A percentile compares a stretch with the other conserved stretches of the same genome.
These are phyloP conservation scores for Pelusios castaneus DNA, from an alignment of 2,113 vertebrate species.

Conservation along the genomic window DNA sequence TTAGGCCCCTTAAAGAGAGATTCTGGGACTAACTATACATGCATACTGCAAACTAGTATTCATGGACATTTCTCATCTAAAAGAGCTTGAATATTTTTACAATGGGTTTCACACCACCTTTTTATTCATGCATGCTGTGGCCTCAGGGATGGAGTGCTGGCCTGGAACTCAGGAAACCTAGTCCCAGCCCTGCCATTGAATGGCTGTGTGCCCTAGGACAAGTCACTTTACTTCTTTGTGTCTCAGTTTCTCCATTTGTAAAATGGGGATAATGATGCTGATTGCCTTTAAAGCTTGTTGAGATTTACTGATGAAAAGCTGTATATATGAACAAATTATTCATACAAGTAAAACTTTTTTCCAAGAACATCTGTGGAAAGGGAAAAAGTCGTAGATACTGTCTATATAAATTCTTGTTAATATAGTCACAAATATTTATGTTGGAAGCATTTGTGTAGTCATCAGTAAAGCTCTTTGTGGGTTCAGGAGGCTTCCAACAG, in stretches of 20 bases:
- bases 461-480: background rate
- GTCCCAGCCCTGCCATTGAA: background rate
- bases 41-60: background rate
- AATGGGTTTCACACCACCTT: background rate
- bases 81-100: background rate
- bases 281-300: background rate
- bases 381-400: background rate
- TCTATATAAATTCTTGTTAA: background rate
- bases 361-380: background rate
- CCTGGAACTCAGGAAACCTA: background rate
- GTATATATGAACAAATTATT: background rate
- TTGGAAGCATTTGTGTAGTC: background rate
- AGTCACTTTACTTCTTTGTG: background rate
- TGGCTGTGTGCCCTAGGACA: background rate
- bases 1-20: background rate
- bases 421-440: background rate
- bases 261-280: background rate
- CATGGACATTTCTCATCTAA: background rate
- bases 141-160: background rate
- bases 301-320: background rate
- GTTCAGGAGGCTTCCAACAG: background rate
- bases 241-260: background rate
- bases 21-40: background rate
- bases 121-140: background rate
- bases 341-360: background rate